Evolutionary conservation across 1,140 invertebrate species (phyloP), one percentile per base, ranked within the genome.

Genomic region (Phortica variegata): DNA sequence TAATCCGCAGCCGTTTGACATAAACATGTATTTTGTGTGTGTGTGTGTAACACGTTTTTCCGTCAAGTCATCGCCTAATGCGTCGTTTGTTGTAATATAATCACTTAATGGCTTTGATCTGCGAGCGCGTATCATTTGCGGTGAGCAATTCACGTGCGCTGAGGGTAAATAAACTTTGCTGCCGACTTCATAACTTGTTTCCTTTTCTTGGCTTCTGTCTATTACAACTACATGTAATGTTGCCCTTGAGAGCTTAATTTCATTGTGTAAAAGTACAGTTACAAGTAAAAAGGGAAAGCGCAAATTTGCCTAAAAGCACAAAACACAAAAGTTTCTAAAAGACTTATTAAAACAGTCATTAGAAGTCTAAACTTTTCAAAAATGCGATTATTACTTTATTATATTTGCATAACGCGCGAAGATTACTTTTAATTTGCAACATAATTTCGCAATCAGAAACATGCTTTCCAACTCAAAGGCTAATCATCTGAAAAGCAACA

Each of bases 1-100:
- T 52, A 45, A 38, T 53, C 44, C 26, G 46, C 43, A 55, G 59
- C 42, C 47, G 58, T 50, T 60, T 17, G n/a, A 8, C 9, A 9
- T n/a, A n/a, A 8, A 34, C 32, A 4, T 8, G 6, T 34, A n/a
- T 34, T 8, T 34, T 8, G 32, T 34, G 32, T 9, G 13, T 34
- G 13, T 34, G 32, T n/a, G 6, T n/a, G 32, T 34, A 34, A 5
- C 32, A 34, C 4, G 32, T 34, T 9, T 9, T 34, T 34, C 9
- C 6, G 26, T 8, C 9, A 4, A 34, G 32, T n/a, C 8, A n/a
- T 6, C 8, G 13, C 13, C 9, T 34, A 34, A 34, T 8, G 32
- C 32, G 6, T 9, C 32, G 4, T n/a, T 19, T 37, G 17, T 48
- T 37, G 36, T 52, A 48, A 56, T 47, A 46, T 41, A 40, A 31